Conservation (phyloP, 2,113 vertebrate genomes). For the Corythaixoides concolor region DNA sequence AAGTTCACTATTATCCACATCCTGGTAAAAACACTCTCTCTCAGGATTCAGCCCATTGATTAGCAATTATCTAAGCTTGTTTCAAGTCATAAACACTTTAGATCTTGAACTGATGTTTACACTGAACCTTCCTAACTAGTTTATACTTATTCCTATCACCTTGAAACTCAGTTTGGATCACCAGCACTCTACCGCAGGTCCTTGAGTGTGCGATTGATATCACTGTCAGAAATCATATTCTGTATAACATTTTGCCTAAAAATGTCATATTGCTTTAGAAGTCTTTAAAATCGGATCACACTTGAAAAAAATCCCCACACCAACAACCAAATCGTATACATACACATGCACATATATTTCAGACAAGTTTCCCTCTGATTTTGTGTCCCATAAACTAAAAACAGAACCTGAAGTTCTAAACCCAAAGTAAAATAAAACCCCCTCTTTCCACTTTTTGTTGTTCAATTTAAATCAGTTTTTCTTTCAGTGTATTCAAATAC, state of each 20-base stretch:
- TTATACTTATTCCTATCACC: background rate
- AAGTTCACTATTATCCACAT: background rate
- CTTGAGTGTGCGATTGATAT: background rate
- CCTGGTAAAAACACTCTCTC: background rate
- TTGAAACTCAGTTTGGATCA: background rate
- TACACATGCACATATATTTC: background rate
- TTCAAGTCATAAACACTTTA: conserved; percentile 17
- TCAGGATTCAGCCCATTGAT: conserved; percentile 1
- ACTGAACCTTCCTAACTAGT: background rate
- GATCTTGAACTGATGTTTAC: background rate
- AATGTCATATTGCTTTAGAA: background rate
- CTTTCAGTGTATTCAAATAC: background rate
- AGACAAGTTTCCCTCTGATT: background rate
- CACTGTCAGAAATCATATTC: background rate
- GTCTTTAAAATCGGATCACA: background rate
- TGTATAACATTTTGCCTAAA: background rate
- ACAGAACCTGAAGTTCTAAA: background rate
- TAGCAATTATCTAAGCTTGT: conserved; percentile 31
- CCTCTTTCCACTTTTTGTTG: background rate
- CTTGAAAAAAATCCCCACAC: too few species aligned
- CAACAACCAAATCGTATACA: background rate
- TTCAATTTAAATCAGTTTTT: background rate
- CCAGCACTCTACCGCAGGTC: background rate
- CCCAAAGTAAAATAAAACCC: background rate
- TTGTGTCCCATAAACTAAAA: background rate